Conservation (phyloP, 2,888 invertebrate species). For the Eulithis testata region DNA sequence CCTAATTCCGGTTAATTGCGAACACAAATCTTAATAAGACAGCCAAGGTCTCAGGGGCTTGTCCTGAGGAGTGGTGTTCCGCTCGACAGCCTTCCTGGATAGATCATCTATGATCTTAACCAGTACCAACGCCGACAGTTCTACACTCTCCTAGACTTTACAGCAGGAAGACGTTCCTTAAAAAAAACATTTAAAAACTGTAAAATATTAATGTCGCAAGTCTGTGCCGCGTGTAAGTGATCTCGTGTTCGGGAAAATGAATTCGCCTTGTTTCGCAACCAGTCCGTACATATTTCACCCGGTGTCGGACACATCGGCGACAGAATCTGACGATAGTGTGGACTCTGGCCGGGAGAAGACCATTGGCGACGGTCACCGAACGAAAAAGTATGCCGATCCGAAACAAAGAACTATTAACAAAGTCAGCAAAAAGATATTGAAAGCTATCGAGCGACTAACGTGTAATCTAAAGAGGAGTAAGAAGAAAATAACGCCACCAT, state of each 20-base stretch:
- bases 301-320: conserved; percentile 75
- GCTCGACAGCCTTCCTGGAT: conserved; percentile 59
- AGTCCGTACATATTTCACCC: conserved; percentile 78
- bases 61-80: conserved; percentile 68
- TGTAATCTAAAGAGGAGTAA: conserved; percentile 72
- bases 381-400: conserved; percentile 78
- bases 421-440: conserved; percentile 79
- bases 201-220: conserved; percentile 20
- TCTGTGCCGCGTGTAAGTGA: conserved; percentile 33
- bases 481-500: conserved; percentile 55
- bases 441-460: conserved; percentile 74
- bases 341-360: conserved; percentile 74
- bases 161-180: conserved; percentile 56
- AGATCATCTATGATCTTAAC: conserved; percentile 56
- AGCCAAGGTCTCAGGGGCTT: conserved; percentile 73
- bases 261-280: conserved; percentile 71
- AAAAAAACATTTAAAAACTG: conserved; percentile 25
- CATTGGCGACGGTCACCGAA: conserved; percentile 63
- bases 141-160: conserved; percentile 64
- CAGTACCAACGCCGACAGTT: conserved; percentile 66
- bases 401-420: conserved; percentile 79
- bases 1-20: conserved; percentile 58
- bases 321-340: conserved; percentile 75
- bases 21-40: conserved; percentile 57
- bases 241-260: conserved; percentile 55